These are phyloP conservation scores for Chionomys nivalis DNA, from an alignment of 2,113 vertebrate genomes.

Conservation along the genomic window DNA sequence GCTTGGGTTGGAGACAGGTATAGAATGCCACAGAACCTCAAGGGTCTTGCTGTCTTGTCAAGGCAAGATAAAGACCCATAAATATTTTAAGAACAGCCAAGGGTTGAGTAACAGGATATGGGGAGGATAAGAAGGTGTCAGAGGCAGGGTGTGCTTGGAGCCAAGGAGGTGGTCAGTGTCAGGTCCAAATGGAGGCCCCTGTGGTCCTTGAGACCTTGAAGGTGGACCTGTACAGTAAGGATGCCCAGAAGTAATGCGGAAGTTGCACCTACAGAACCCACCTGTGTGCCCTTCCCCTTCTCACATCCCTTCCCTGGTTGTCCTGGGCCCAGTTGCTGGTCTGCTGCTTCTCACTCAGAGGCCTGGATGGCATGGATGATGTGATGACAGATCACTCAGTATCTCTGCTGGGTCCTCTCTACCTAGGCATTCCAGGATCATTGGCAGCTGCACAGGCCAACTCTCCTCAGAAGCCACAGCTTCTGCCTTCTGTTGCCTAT, in stretches of 20 bases:
- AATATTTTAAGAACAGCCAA: constrained; percentile 31
- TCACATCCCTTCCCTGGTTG: fast-evolving
- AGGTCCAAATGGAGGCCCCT: background rate
- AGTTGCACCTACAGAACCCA: background rate
- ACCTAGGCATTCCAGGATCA: background rate
- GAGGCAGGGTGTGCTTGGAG: background rate
- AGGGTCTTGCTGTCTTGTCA: background rate
- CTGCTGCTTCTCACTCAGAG: background rate
- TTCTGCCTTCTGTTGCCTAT: background rate
- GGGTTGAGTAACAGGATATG: background rate
- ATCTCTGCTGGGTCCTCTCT: background rate
- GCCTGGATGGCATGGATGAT: fast-evolving
- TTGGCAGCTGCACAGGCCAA: background rate
- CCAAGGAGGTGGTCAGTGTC: background rate
- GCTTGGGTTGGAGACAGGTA: background rate
- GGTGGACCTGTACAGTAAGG: background rate
- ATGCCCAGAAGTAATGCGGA: background rate
- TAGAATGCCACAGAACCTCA: background rate
- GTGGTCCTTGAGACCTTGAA: background rate
- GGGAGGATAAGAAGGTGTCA: background rate
- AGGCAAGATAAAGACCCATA: constrained; percentile 44
- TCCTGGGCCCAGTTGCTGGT: background rate
- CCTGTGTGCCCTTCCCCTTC: background rate
- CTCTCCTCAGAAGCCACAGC: background rate
- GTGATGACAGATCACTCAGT: background rate